Evolutionary conservation across 37 sponge, comb jelly and placozoan species (phyloP), one percentile per base, ranked within the genome.

Genomic region (Diacarnus erythraeanus): DNA sequence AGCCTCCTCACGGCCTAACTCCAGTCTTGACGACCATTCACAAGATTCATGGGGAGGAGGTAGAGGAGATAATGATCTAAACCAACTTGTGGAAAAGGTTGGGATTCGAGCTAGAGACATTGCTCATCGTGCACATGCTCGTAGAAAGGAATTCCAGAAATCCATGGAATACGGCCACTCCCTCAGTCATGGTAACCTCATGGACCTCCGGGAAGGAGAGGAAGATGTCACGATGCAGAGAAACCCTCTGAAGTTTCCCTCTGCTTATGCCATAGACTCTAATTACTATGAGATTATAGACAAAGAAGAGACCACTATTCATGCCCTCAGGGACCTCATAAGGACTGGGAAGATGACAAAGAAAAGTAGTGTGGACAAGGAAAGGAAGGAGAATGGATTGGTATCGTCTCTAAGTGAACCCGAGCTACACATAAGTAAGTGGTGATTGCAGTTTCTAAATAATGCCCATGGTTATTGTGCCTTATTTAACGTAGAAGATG

Each of bases 181-280:
- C 18, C 74, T 67, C 9, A 86, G 86, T 37, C n/a, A 72, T 42
- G 64, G 59, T 58, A 86, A 79, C 42, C 42, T 86, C n/a, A 44
- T 79, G 25, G 80, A 86, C 57, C 86, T 79, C 0, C 44, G 54
- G 57, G 85, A 89, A 43, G 81, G 43, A 0, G 86, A 82, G 3
- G 83, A 90, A 57, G 86, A 82, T 72, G 91, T 82, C n/a, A 42
- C 64, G 77, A 1, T 21, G 25, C 51, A 47, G n/a, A 44, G 80
- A 44, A 34, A 44, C 9, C 59, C 79, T 22, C 64, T 47, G 54
- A 81, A 78, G 56, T 90, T 78, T 39, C 86, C 86, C 17, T 82
- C 86, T 20, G 91, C 71, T 23, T 79, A 43, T 5, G 34, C 42
- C 20, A 21, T 90, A 6, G 58, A 80, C 79, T 63, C 61, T 17